Conservation (phyloP, 2,797 vertebrate genomes). For the Paedocypris micromegethes region DNA sequence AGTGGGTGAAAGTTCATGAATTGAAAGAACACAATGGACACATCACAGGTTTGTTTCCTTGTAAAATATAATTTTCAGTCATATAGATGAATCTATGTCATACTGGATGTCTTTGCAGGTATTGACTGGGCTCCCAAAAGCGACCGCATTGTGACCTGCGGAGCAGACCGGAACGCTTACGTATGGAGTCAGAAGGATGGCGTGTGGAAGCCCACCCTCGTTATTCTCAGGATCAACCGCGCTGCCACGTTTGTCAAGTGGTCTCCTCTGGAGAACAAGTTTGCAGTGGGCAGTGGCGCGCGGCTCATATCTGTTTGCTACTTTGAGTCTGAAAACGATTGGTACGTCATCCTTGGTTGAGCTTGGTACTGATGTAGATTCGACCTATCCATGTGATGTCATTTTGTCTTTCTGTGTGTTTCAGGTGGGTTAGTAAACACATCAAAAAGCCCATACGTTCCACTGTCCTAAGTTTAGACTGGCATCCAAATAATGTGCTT, state of each 20-base stretch:
- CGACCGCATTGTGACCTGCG: constrained; percentile 96
- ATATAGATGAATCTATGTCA: too few species aligned
- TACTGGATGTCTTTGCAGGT: constrained; percentile 61
- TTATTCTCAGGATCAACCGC: constrained; percentile 95
- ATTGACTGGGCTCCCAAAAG: constrained; percentile 99
- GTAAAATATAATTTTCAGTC: background rate
- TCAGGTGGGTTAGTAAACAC: constrained; percentile 99
- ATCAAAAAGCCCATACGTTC: constrained; percentile 98
- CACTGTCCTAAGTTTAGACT: constrained; percentile 95
- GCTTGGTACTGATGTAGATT: background rate
- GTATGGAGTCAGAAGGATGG: constrained; percentile 98
- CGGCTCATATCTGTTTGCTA: constrained; percentile 98
- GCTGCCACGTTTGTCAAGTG: constrained; percentile 97
- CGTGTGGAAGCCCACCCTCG: constrained; percentile 93
- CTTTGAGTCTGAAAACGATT: constrained; percentile 98
- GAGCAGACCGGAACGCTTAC: constrained; percentile 94
- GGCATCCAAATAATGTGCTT: constrained; percentile 97
- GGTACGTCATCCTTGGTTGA: constrained; percentile 67
- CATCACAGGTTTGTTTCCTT: constrained; percentile 82
- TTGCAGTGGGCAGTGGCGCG: constrained; percentile 94
- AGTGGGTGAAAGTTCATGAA: constrained; percentile 95
- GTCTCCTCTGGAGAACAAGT: constrained; percentile 97
- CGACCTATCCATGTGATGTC: background rate
- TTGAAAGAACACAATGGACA: constrained; percentile 98
- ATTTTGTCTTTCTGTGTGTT: background rate